phyloP scores from a whole-genome alignment of 2,797 vertebrate genomes.

The Sebastes trivittatus region DNA sequence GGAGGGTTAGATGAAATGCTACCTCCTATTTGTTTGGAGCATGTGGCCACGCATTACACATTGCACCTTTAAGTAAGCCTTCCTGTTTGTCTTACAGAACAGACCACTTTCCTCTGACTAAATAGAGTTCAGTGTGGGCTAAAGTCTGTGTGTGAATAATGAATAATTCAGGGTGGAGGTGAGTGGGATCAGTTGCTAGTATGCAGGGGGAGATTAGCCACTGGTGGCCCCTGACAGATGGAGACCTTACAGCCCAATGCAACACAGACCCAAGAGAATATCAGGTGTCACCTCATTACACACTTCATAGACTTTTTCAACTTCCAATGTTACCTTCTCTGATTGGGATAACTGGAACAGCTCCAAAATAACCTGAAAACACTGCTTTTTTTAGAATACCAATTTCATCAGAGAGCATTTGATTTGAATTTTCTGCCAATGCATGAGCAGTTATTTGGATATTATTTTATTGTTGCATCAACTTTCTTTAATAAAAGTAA shows the following conservation, averaged over 20 bases:
- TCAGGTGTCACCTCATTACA: conserved; percentile 84
- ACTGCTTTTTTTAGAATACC: background rate
- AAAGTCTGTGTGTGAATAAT: conserved; percentile 73
- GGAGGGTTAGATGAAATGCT: background rate
- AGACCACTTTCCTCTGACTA: conserved; percentile 58
- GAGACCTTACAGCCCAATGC: conserved; percentile 77
- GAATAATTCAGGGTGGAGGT: conserved; percentile 79
- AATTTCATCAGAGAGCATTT: conserved; percentile 2
- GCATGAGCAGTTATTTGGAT: background rate
- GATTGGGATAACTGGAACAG: conserved; percentile 52
- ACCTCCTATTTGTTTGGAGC: background rate
- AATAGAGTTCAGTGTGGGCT: conserved; percentile 63
- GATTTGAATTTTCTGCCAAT: background rate
- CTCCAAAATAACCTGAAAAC: conserved; percentile 16
- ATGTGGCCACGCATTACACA: background rate
- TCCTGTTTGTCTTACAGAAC: conserved; percentile 77
- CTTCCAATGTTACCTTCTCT: conserved; percentile 62
- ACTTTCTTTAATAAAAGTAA: background rate
- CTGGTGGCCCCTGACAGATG: conserved; percentile 80
- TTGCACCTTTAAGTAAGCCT: conserved; percentile 48
- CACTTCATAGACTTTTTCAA: conserved; percentile 78
- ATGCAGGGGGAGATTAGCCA: conserved; percentile 77
- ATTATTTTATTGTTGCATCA: background rate
- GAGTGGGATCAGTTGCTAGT: conserved; percentile 75
- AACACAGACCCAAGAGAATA: conserved; percentile 74